Evolutionary conservation across 2,113 vertebrate genomes (phyloP).

Genomic region (Gallinago paraguaiae): DNA sequence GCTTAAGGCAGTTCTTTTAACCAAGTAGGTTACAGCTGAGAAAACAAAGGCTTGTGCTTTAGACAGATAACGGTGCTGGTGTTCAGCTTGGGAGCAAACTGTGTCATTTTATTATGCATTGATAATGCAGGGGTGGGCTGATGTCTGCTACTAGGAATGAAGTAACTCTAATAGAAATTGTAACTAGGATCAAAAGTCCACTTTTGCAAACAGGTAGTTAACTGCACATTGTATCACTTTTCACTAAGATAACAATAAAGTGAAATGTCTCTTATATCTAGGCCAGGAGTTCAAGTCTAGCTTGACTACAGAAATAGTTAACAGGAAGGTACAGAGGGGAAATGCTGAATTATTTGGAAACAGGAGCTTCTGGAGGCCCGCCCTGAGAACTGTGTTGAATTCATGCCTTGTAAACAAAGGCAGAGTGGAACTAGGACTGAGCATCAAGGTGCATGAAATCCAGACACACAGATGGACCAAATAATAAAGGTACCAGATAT

Average conservation of each 20-base stretch:
- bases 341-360: neutral
- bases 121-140: neutral
- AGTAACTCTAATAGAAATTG: neutral
- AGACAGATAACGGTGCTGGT: neutral
- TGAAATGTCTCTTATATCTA: neutral
- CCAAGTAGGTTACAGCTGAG: neutral
- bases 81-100: neutral
- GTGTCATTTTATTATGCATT: neutral
- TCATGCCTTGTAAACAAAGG: neutral
- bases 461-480: accelerated
- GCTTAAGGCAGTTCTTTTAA: neutral
- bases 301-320: neutral
- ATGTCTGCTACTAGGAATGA: neutral
- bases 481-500: neutral
- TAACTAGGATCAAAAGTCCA: neutral
- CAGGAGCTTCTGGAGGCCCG: neutral
- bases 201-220: neutral
- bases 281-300: neutral
- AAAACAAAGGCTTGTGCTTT: neutral
- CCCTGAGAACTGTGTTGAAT: neutral
- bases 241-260: neutral
- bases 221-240: neutral
- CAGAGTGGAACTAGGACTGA: neutral
- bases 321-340: neutral
- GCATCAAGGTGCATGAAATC: neutral